A percentile compares a stretch with the other conserved stretches of the same genome.
Conservation (phyloP, 30 jellyfish, hydroid and myxozoan genomes). For the Hydractinia echinata region DNA sequence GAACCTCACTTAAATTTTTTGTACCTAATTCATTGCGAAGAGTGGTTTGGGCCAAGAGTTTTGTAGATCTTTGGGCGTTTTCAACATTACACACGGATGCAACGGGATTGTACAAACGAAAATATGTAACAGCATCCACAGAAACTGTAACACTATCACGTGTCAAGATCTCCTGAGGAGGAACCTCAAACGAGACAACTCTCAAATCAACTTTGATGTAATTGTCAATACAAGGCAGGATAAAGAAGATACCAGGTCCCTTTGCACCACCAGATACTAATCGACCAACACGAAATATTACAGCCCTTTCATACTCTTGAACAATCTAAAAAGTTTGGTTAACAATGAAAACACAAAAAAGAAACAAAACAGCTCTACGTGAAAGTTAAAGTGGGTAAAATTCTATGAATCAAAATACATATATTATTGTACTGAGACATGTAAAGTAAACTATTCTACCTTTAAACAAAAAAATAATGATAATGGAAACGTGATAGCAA, state of each 20-base stretch:
- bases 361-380: not conserved
- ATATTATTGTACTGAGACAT: not conserved
- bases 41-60: slow-evolving; percentile 89
- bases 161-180: slow-evolving; percentile 91
- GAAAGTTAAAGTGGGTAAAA: not conserved
- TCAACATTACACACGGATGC: slow-evolving; percentile 86
- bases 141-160: slow-evolving; percentile 96
- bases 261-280: slow-evolving; percentile 76
- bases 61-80: slow-evolving; percentile 90
- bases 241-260: slow-evolving; percentile 96
- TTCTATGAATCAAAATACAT: not conserved
- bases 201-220: slow-evolving; percentile 87
- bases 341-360: not conserved
- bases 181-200: slow-evolving; percentile 85
- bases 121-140: slow-evolving; percentile 96
- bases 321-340: slow-evolving; percentile 55
- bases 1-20: slow-evolving; percentile 76
- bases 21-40: slow-evolving; percentile 90
- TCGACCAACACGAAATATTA: slow-evolving; percentile 90
- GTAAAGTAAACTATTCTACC: slow-evolving; percentile 35
- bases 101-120: slow-evolving; percentile 82
- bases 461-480: slow-evolving; percentile 78
- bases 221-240: slow-evolving; percentile 86
- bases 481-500: slow-evolving; percentile 75
- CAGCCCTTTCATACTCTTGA: slow-evolving; percentile 96